Conservation (phyloP, 2,888 invertebrate genomes). For the Atethmia centrago region DNA sequence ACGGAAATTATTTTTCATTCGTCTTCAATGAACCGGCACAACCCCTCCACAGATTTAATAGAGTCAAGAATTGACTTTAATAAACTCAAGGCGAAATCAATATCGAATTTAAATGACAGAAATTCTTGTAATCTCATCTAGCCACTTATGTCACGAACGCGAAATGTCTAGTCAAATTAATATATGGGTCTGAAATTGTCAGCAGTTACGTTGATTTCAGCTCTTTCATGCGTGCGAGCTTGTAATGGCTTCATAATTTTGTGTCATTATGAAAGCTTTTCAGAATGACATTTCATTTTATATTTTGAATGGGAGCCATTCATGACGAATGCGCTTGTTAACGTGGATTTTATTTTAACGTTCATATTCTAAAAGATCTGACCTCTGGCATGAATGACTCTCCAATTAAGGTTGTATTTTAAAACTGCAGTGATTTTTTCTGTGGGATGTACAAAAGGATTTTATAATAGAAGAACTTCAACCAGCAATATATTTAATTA, state of each 20-base stretch:
- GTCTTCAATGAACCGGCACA: constrained; percentile 31
- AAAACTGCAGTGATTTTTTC: constrained; percentile 40
- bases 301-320: constrained; percentile 54
- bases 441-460: constrained; percentile 19
- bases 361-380: constrained; percentile 56
- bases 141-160: constrained; percentile 32
- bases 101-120: constrained; percentile 62
- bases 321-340: constrained; percentile 59
- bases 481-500: constrained; percentile 25
- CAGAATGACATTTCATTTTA: constrained; percentile 53
- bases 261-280: constrained; percentile 47
- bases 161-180: constrained; percentile 53
- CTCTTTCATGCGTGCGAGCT: constrained; percentile 46
- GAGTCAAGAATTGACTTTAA: constrained; percentile 49
- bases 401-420: constrained; percentile 55
- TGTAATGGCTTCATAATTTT: constrained; percentile 48
- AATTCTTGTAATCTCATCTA: constrained; percentile 56
- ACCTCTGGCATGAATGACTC: constrained; percentile 42
- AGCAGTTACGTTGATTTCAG: constrained; percentile 43
- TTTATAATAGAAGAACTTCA: constrained; percentile 7
- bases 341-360: constrained; percentile 51
- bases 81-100: constrained; percentile 65
- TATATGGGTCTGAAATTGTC: constrained; percentile 37
- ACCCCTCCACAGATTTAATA: constrained; percentile 37
- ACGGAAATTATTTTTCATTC: constrained; percentile 49